Evolutionary conservation across 2,113 vertebrate species (phyloP), one percentile per base, ranked within the genome.

Genomic region (Pterophyllum scalare): DNA sequence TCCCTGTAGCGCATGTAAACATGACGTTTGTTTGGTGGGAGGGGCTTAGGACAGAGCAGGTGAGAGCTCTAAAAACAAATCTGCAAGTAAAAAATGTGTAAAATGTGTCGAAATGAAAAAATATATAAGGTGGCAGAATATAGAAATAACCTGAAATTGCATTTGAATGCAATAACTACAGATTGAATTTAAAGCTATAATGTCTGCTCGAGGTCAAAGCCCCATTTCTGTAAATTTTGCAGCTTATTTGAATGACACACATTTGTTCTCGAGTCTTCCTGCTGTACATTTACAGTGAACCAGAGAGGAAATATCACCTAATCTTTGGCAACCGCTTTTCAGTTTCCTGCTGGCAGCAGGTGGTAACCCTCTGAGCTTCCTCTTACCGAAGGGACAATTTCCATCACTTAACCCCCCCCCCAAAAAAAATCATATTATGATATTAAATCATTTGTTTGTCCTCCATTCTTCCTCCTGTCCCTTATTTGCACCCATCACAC

Each of bases 321-420:
- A 79, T 75, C 75, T 80, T 22, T 77, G 17, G 67, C 35, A 2
- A 22, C 14, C 60, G 33, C 20, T 67, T 40, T 38, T 77, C 58
- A 65, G 52, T 33, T 87, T 87, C 80, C 86, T 78, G 67, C 81
- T 74, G 52, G 54, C 56, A 9, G 54, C 26, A 58, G 77, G 46
- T 2, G 26, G 10, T 17, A 33, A 54, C 67, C 22, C 17, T 24
- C 20, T 87, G 54, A 75, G 70, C 84, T 86, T 87, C 79, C 59
- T 91, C 80, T 80, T 62, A 15, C 75, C 7, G 8, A 33, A 1
- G 54, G 75, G 60, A 76, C 81, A 85, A 24, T 72, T 72, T 52
- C 65, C 43, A 72, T 52, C 65, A 0, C 43, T 19, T 52, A 19
- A 52, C 64, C 7, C 46, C 46, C 15, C 14, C 15, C 22, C 0